phyloP scores from a whole-genome alignment of 2,888 invertebrate genomes.

The Rhorus exstirpatorius region DNA sequence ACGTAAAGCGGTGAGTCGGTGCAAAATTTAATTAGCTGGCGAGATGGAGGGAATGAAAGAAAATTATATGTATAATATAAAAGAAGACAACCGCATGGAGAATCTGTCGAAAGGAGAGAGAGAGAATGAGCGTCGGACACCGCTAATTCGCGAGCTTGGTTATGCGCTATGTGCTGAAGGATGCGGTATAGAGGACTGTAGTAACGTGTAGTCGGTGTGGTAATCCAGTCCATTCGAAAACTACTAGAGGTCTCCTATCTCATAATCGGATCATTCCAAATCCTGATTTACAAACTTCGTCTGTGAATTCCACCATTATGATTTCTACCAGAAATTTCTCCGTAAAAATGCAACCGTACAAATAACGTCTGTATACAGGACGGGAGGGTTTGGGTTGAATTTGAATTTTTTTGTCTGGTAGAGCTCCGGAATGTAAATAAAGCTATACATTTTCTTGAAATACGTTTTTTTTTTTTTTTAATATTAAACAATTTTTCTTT shows the following conservation, averaged over 20 bases:
- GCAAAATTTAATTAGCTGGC: slow-evolving; percentile 59
- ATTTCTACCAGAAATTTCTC: slow-evolving; percentile 15
- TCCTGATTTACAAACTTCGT: slow-evolving; percentile 75
- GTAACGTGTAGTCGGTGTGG: slow-evolving; percentile 46
- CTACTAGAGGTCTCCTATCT: slow-evolving; percentile 71
- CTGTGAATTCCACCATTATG: slow-evolving; percentile 22
- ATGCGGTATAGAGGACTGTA: not conserved
- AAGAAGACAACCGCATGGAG: slow-evolving; percentile 54
- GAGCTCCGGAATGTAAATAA: too few relatives aligned
- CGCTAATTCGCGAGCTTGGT: not conserved
- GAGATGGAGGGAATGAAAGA: slow-evolving; percentile 40
- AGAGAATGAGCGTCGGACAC: not conserved
- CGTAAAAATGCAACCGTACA: not conserved
- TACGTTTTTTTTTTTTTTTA: too few relatives aligned
- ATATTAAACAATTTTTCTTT: too few relatives aligned
- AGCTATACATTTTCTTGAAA: too few relatives aligned
- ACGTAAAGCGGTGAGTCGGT: slow-evolving; percentile 36
- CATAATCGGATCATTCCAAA: slow-evolving; percentile 76
- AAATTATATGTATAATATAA: slow-evolving; percentile 28
- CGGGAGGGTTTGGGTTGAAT: too few relatives aligned
- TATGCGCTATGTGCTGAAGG: not conserved
- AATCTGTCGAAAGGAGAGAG: slow-evolving; percentile 54
- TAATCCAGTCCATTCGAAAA: slow-evolving; percentile 68
- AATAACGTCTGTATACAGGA: too few relatives aligned
- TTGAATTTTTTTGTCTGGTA: too few relatives aligned